Evolutionary conservation across 2,113 vertebrate species (phyloP), one percentile per base, ranked within the genome.

Genomic region (Clarias gariepinus): DNA sequence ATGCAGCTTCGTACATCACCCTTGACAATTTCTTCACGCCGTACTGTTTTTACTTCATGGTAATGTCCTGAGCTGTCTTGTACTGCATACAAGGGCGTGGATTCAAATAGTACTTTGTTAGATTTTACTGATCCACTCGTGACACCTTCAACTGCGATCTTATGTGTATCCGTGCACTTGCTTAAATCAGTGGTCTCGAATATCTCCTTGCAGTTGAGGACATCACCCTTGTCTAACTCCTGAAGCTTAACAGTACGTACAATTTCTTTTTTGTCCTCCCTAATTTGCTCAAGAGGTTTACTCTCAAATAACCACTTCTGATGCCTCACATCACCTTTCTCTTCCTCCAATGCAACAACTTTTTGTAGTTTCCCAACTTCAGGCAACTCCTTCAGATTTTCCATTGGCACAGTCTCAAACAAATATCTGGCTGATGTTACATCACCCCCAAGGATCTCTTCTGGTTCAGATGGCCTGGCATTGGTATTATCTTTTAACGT

Each of bases 251-350:
- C 96, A 9, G 96, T 97, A 77, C 90, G 91, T 73, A 90, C 91
- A 25, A 95, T 91, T 85, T 97, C 95, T 87, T 97, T 97, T 85
- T 94, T 96, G 84, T 96, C 96, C 76, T 98, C 95, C 89, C 96
- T 91, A 90, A 98, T 98, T 66, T 95, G 94, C 90, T 96, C 97
- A 28, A 98, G 93, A 3, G 96, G 95, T 85, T 96, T 95, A 84
- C 96, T 97, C 92, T 98, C 97, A 91, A 98, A 98, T 83, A 97
- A 88, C 97, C 96, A 97, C 91, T 93, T 97, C 28, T 97, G 97
- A 90, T 97, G 97, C 68, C 94, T 96, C 76, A 98, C 97, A 18
- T 98, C 96, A 0, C 97, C 97, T 79, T 95, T 97, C 91, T 98
- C 97, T 85, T 98, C 96, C 61, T 97, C 95, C 23, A 95, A 95